Conservation (phyloP, 2,888 invertebrate species). For the Drosophila subsilvestris region DNA sequence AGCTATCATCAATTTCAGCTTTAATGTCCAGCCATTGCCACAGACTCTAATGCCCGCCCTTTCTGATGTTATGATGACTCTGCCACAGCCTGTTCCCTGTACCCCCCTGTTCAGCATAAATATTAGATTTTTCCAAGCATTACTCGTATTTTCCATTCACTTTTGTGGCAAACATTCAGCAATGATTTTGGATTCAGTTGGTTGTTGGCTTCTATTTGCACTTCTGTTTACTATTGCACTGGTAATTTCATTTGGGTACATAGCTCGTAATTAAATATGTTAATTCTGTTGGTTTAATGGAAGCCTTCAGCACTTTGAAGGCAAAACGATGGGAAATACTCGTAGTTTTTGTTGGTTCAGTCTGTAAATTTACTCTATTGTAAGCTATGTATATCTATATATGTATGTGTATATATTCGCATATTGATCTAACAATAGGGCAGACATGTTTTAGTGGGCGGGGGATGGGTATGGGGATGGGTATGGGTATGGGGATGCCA, state of each 20-base stretch:
- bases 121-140: not conserved
- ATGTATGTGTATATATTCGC: not conserved
- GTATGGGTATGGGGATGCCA: not conserved
- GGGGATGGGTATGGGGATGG: not conserved
- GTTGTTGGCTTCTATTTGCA: slow-evolving; percentile 12
- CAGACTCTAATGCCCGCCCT: not conserved
- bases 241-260: slow-evolving; percentile 53
- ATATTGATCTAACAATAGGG: slow-evolving; percentile 4
- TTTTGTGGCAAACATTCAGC: slow-evolving; percentile 16
- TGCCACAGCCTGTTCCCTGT: not conserved
- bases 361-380: slow-evolving; percentile 21
- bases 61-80: slow-evolving; percentile 10
- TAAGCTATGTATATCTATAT: not conserved
- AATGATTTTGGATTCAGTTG: slow-evolving; percentile 34
- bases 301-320: slow-evolving; percentile 64
- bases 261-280: slow-evolving; percentile 62
- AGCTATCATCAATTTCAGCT: slow-evolving; percentile 68
- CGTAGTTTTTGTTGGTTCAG: slow-evolving; percentile 28
- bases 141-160: slow-evolving; percentile 27
- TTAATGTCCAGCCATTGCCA: slow-evolving; percentile 7
- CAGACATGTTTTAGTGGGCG: not conserved
- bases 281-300: slow-evolving; percentile 53
- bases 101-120: not conserved
- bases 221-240: slow-evolving; percentile 41
- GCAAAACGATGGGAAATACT: slow-evolving; percentile 56